phyloP scores from a whole-genome alignment of 1,140 invertebrate species.

The Solenopsis fugax region DNA sequence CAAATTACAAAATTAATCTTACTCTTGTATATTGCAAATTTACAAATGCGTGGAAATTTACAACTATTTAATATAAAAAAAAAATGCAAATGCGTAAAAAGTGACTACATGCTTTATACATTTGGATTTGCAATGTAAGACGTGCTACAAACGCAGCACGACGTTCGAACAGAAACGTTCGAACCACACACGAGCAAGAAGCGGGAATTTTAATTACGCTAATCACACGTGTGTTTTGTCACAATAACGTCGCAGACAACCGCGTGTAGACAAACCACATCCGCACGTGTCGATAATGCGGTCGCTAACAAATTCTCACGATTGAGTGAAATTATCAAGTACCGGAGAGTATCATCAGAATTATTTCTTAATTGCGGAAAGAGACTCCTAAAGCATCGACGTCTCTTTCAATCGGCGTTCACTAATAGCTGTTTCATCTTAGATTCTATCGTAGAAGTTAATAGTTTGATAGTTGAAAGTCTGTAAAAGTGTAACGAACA shows the following conservation, averaged over 20 bases:
- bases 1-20: too few species aligned
- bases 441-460: background rate
- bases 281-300: constrained; percentile 23
- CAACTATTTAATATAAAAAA: too few species aligned
- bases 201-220: constrained; percentile 46
- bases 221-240: constrained; percentile 19
- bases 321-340: constrained; percentile 14
- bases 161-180: background rate
- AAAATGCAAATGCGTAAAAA: too few species aligned
- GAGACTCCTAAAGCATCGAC: too few species aligned
- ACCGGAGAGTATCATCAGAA: background rate
- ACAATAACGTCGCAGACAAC: constrained; percentile 16
- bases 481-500: background rate
- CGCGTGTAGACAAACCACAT: constrained; percentile 42
- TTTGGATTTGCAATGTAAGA: background rate
- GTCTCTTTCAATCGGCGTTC: too few species aligned
- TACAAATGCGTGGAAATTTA: too few species aligned
- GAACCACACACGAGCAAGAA: constrained; percentile 3
- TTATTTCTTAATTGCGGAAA: background rate
- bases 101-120: background rate
- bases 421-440: background rate
- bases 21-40: too few species aligned
- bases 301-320: constrained; percentile 19
- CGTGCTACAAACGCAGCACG: background rate
- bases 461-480: background rate